Conservation (phyloP, 2,888 invertebrate genomes). For the Ctenicera cuprea region DNA sequence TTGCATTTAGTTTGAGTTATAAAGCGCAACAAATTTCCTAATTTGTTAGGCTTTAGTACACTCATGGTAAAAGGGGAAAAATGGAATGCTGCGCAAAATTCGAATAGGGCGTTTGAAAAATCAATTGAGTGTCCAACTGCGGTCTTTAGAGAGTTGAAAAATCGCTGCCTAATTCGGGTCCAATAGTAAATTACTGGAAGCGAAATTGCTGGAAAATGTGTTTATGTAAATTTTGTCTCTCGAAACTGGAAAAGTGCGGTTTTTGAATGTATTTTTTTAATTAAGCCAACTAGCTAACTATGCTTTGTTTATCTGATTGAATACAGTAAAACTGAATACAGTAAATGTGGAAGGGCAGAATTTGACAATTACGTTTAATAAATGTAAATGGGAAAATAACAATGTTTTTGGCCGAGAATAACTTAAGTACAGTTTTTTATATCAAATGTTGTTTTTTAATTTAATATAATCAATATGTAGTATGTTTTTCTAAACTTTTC, state of each 20-base stretch:
- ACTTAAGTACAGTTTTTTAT: too few species aligned
- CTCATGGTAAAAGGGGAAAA: neutral
- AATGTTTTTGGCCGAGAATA: too few species aligned
- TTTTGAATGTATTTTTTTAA: constrained; percentile 12
- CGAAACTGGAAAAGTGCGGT: constrained; percentile 3
- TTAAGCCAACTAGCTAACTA: constrained; percentile 2
- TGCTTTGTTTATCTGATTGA: neutral
- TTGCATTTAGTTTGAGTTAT: constrained; percentile 1
- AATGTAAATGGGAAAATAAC: too few species aligned
- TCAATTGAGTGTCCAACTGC: constrained; percentile 32
- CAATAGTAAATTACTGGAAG: constrained; percentile 33
- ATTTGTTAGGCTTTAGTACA: neutral
- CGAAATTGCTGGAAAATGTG: constrained; percentile 37
- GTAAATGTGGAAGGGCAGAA: too few species aligned
- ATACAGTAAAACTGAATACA: too few species aligned
- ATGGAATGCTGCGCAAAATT: neutral
- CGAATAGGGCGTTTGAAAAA: constrained; percentile 29
- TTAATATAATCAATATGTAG: too few species aligned
- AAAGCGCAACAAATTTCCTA: constrained; percentile 1
- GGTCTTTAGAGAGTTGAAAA: constrained; percentile 41
- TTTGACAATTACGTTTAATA: too few species aligned
- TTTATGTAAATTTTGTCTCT: constrained; percentile 38
- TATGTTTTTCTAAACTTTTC: too few species aligned
- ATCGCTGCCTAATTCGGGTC: constrained; percentile 33
- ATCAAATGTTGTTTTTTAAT: too few species aligned